Conservation (phyloP, 2,888 invertebrate genomes). For the Bruchidius siliquastri region DNA sequence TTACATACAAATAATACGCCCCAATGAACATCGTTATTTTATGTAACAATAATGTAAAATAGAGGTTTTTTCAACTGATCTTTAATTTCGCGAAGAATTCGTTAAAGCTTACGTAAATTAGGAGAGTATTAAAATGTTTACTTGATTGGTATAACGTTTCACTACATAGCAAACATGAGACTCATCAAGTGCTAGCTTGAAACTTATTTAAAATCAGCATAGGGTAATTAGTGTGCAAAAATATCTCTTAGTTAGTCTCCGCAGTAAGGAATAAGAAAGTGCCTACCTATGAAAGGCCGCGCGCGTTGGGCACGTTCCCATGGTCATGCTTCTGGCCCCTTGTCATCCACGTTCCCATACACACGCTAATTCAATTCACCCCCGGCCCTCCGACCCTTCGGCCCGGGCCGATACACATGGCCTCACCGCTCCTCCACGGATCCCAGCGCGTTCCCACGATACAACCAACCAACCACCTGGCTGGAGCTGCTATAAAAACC, state of each 20-base stretch:
- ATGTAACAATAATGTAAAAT: too few relatives aligned
- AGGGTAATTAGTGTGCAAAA: too few relatives aligned
- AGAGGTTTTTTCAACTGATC: too few relatives aligned
- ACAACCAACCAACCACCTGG: slow-evolving; percentile 7
- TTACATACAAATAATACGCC: too few relatives aligned
- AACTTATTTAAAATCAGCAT: too few relatives aligned
- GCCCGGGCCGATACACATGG: slow-evolving; percentile 16
- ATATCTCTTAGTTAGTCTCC: background rate
- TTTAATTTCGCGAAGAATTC: too few relatives aligned
- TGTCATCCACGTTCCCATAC: slow-evolving; percentile 20
- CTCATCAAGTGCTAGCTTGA: too few relatives aligned
- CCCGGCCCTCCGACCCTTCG: slow-evolving; percentile 15
- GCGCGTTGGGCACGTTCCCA: slow-evolving; percentile 31
- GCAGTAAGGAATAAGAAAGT: background rate
- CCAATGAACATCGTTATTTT: too few relatives aligned
- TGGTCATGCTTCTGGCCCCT: slow-evolving; percentile 7
- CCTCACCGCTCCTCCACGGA: slow-evolving; percentile 4
- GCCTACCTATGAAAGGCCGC: slow-evolving; percentile 3
- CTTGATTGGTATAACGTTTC: too few relatives aligned
- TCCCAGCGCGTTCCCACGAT: slow-evolving; percentile 29
- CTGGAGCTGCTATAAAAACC: slow-evolving; percentile 21
- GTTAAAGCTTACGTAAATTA: too few relatives aligned
- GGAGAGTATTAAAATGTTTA: too few relatives aligned
- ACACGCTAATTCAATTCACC: slow-evolving; percentile 6
- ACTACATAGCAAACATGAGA: too few relatives aligned